phyloP scores from a whole-genome alignment of 1,140 invertebrate species.

The Drosophila ficusphila region DNA sequence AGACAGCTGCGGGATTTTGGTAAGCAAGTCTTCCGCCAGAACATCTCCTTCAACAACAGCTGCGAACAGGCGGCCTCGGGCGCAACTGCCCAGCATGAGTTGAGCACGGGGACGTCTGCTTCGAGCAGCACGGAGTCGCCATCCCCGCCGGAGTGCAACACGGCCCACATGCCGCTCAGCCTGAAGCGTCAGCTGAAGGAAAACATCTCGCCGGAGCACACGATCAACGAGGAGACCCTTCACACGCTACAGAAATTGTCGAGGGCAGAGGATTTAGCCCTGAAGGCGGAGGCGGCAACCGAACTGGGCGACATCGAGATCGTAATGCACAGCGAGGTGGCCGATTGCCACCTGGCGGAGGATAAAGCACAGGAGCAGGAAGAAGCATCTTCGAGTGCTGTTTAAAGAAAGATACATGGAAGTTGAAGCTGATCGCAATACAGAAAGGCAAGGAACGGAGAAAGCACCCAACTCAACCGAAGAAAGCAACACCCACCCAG shows the following conservation, averaged over 20 bases:
- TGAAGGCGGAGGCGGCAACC: slow-evolving; percentile 38
- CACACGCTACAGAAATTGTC: slow-evolving; percentile 69
- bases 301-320: slow-evolving; percentile 71
- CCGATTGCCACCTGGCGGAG: slow-evolving; percentile 49
- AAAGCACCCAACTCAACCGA: slow-evolving; percentile 19
- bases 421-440: too few species aligned
- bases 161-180: slow-evolving; percentile 64
- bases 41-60: slow-evolving; percentile 74
- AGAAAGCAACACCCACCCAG: slow-evolving; percentile 48
- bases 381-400: slow-evolving; percentile 25
- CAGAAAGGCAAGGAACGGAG: neutral
- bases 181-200: slow-evolving; percentile 81
- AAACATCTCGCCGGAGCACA: slow-evolving; percentile 83
- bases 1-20: slow-evolving; percentile 73
- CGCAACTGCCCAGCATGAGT: slow-evolving; percentile 10
- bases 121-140: slow-evolving; percentile 46
- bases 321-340: slow-evolving; percentile 68
- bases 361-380: slow-evolving; percentile 26
- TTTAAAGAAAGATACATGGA: slow-evolving; percentile 12
- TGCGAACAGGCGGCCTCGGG: slow-evolving; percentile 24
- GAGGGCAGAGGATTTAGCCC: slow-evolving; percentile 36
- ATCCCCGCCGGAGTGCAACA: slow-evolving; percentile 43
- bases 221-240: slow-evolving; percentile 80
- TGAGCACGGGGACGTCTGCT: slow-evolving; percentile 27
- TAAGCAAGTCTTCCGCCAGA: slow-evolving; percentile 81